Percentiles rank a stretch among this genome's conserved stretches.
These are phyloP conservation scores for Capromys pilorides DNA, from an alignment of 2,797 vertebrate genomes.

Conservation along the genomic window DNA sequence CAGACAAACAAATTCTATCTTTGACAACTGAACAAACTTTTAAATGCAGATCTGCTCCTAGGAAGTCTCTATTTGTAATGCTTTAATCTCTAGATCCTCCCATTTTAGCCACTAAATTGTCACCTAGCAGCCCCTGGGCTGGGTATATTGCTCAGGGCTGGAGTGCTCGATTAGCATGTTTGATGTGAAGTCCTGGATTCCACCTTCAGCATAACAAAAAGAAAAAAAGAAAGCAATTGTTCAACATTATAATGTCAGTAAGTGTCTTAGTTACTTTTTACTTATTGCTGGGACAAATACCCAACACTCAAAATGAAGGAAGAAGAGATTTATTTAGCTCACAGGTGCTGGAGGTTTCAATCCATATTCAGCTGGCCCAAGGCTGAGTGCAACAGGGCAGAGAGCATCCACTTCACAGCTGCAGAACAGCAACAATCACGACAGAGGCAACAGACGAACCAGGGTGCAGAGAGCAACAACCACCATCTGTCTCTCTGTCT, in stretches of 20 bases:
- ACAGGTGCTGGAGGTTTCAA: too few species aligned
- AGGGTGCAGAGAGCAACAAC: too few species aligned
- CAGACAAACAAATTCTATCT: conserved; percentile 50
- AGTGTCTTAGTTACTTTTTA: too few species aligned
- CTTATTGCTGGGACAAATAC: too few species aligned
- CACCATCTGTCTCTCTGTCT: too few species aligned
- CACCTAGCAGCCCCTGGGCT: not conserved
- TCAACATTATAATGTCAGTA: conserved; percentile 14
- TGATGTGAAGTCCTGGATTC: not conserved
- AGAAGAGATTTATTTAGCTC: too few species aligned
- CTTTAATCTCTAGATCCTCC: not conserved
- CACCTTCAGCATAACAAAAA: not conserved
- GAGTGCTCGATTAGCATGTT: not conserved
- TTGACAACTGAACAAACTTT: not conserved
- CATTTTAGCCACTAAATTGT: not conserved
- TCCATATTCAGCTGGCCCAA: too few species aligned
- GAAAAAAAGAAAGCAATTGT: not conserved
- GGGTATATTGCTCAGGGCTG: not conserved
- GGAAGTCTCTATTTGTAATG: not conserved
- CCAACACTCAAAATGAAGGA: too few species aligned
- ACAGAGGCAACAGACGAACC: too few species aligned
- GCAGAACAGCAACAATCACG: too few species aligned
- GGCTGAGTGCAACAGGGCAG: too few species aligned
- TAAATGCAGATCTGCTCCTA: not conserved
- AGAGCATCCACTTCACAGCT: too few species aligned